These are phyloP conservation scores for Microcaecilia unicolor DNA, from an alignment of 2,797 vertebrate genomes.

Conservation along the genomic window DNA sequence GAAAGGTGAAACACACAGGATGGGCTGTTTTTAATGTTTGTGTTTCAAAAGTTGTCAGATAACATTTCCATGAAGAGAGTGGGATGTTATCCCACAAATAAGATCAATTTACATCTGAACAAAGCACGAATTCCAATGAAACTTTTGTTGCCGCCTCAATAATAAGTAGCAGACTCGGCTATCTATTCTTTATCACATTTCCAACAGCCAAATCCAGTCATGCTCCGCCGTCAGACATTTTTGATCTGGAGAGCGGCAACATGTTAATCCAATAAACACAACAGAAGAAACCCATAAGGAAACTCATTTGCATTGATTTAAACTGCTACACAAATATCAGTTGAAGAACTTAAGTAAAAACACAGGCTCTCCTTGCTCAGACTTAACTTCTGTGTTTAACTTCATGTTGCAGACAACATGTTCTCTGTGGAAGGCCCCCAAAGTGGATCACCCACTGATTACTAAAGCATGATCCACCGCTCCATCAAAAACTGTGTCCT, in stretches of 20 bases:
- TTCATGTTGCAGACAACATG: not conserved
- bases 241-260: conserved; percentile 1
- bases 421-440: conserved; percentile 1
- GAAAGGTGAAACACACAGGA: too few species aligned
- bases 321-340: not conserved
- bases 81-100: too few species aligned
- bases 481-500: not conserved
- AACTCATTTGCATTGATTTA: not conserved
- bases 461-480: not conserved
- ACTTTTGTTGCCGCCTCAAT: not conserved
- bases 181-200: conserved; percentile 3
- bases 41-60: too few species aligned
- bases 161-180: conserved; percentile 9
- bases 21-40: too few species aligned
- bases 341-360: not conserved
- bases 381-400: not conserved
- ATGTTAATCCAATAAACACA: conserved; percentile 4
- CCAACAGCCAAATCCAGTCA: conserved; percentile 5
- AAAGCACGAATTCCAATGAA: conserved; percentile 11
- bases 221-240: not conserved
- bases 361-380: not conserved
- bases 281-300: not conserved
- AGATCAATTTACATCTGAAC: not conserved
- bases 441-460: not conserved
- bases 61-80: too few species aligned